phyloP scores from a whole-genome alignment of 2,797 vertebrate genomes.

The Coranthus polyacanthus region DNA sequence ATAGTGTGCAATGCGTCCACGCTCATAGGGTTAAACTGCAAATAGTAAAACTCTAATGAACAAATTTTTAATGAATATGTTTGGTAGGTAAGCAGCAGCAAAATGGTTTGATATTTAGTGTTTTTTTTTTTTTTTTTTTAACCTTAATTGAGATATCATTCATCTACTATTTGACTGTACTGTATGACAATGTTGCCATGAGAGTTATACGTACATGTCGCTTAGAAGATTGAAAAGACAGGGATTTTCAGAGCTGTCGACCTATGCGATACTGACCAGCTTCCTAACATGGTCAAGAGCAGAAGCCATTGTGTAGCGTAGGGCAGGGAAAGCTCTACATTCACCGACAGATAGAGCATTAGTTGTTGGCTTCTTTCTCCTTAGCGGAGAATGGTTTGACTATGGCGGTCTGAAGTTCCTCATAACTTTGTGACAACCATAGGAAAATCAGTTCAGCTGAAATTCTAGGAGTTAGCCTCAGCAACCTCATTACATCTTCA shows the following conservation, averaged over 20 bases:
- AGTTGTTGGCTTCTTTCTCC: conserved; percentile 66
- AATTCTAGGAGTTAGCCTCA: conserved; percentile 48
- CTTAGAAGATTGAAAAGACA: conserved; percentile 75
- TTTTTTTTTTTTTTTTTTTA: too few relatives aligned
- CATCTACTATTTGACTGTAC: conserved; percentile 84
- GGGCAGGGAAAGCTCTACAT: conserved; percentile 74
- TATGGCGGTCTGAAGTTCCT: conserved; percentile 68
- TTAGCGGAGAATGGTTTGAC: conserved; percentile 59
- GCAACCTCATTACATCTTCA: conserved; percentile 52
- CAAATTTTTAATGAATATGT: conserved; percentile 87
- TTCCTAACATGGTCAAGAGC: conserved; percentile 85
- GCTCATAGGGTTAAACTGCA: conserved; percentile 87
- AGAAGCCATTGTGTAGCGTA: conserved; percentile 73
- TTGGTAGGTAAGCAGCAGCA: conserved; percentile 93
- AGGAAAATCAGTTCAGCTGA: conserved; percentile 57
- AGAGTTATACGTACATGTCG: conserved; percentile 82
- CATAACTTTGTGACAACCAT: conserved; percentile 54
- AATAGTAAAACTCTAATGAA: conserved; percentile 90
- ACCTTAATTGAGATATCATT: conserved; percentile 78
- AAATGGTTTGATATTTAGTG: conserved; percentile 88
- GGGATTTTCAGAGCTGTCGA: conserved; percentile 84
- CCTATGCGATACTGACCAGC: conserved; percentile 92
- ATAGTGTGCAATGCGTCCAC: conserved; percentile 18
- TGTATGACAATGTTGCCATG: conserved; percentile 82
- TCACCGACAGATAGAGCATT: conserved; percentile 77